Evolutionary conservation across 2,797 vertebrate genomes (phyloP), one percentile per base, ranked within the genome.

Genomic region (Sebastes kiyomatsui): DNA sequence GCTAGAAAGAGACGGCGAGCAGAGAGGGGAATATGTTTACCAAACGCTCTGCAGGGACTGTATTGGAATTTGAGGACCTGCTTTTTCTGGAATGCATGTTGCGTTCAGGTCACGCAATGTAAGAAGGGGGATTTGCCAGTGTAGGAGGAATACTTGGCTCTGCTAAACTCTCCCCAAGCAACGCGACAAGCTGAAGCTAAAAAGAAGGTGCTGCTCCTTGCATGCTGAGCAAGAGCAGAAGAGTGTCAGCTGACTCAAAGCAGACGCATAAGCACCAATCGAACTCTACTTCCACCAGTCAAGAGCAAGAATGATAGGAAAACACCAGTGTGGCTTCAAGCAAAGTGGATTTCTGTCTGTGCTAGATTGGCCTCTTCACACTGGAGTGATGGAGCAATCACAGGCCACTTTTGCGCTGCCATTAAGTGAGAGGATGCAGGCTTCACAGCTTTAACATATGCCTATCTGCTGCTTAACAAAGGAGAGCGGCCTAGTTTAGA

Each of bases 21-120:
- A 73, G 74, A 84, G 68, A 68, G 65, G 54, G 28, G 59, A 65
- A 85, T 78, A 81, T 94, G 89, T 93, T 93, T 90, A 90, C 87
- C 82, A 92, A 92, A 92, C 82, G 90, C 82, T 92, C 90, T 85
- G 75, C 87, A 78, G 88, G 84, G 91, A 92, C 85, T 67, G 73
- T 81, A 74, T 72, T 92, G 91, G 90, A 93, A 93, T 93, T 92
- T 86, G 89, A 84, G 87, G 83, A 85, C 76, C 84, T 81, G 82
- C 87, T 89, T 92, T 88, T 87, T 84, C 72, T 90, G 89, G 87
- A 92, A 90, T 89, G 88, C 82, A 79, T 89, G 75, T 88, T 88
- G 84, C 87, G 84, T 86, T 93, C 78, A 85, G 90, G 90, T 94
- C 92, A 93, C 80, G 86, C 90, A 84, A 92, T 87, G 89, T 80